Base-by-base conservation (phyloP, 1,140 invertebrate species). In the Aphaenogaster floridana region DNA sequence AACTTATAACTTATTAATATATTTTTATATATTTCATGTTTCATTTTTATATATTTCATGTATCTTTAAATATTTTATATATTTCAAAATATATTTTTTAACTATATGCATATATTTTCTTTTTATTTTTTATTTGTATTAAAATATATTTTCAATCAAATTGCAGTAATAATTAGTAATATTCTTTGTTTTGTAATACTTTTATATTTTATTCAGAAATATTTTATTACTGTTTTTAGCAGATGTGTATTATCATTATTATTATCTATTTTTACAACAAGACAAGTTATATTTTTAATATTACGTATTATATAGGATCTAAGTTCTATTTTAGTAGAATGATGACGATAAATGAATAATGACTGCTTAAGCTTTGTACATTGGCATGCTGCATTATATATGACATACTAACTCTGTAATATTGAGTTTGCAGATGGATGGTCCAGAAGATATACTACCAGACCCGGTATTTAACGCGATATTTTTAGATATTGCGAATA, bases 391-490 rank as follows among this genome's bases (percentile, higher is more conserved):
- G 42, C 50, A 71, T 74, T 86, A 50, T 59, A 50, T 21, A 45
- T 88, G 42, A 63, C 71, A 81, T 88, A 92, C 87, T 93, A 93
- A 93, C 89, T 91, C 90, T 87, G 89, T 86, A 89, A 90, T 93
- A 93, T 94, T 94, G 93, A 95, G 94, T 95, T 95, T 93, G 86
- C 94, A 95, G 94, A 88, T 94, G 93, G 90, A 86, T 88, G 78
- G 59, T 81, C 64, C 87, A 66, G 88, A 83, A 91, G 83, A 91
- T 63, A 81, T 80, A 87, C 85, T 64, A 79, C 81, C 90, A 88
- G 81, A 63, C 79, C 52, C 66, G 71, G 66, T 90, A 76, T 39
- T 88, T 86, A 63, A n/a, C 50, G 79, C 61, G 39, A 83, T 88
- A 86, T 59, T 79, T 83, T 91, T 83, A 72, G 17, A 52, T 81